A percentile compares a stretch with the other conserved stretches of the same genome.
Conservation (phyloP, 2,797 vertebrate species). For the Uromys caudimaculatus region DNA sequence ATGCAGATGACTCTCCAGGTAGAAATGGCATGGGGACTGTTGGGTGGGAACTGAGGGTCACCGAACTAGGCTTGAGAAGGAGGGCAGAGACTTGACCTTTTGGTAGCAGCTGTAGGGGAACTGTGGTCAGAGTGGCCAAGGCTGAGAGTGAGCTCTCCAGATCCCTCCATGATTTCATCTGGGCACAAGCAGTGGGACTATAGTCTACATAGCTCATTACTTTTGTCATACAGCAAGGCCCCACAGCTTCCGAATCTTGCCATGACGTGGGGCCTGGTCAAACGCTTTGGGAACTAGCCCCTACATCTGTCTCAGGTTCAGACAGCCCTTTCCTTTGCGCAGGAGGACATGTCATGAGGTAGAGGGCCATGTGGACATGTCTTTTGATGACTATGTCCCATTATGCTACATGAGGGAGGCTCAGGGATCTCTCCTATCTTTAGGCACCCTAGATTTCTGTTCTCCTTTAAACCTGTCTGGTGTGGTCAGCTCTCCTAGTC, state of each 20-base stretch:
- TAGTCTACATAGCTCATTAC: not conserved
- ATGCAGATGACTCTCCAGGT: conserved; percentile 69
- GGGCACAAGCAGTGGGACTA: rapidly evolving
- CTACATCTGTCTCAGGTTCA: not conserved
- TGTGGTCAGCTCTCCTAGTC: not conserved
- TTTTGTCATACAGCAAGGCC: not conserved
- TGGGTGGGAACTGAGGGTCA: not conserved
- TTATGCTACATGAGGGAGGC: not conserved
- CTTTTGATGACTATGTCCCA: conserved; percentile 1
- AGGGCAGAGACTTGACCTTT: not conserved
- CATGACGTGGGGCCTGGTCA: not conserved
- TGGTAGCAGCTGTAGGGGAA: not conserved
- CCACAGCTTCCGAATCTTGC: not conserved
- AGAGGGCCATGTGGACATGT: not conserved
- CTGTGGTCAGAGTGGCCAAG: conserved; percentile 56
- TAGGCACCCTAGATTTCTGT: not conserved
- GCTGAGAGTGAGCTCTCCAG: conserved; percentile 61
- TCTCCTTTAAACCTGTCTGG: not conserved
- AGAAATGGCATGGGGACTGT: not conserved
- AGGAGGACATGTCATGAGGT: not conserved
- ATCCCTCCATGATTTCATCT: conserved; percentile 50
- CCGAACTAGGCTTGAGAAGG: not conserved
- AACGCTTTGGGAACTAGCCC: not conserved
- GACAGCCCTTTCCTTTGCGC: not conserved
- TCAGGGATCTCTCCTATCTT: not conserved